phyloP scores from a whole-genome alignment of 2,113 vertebrate species.

The Ahaetulla prasina region DNA sequence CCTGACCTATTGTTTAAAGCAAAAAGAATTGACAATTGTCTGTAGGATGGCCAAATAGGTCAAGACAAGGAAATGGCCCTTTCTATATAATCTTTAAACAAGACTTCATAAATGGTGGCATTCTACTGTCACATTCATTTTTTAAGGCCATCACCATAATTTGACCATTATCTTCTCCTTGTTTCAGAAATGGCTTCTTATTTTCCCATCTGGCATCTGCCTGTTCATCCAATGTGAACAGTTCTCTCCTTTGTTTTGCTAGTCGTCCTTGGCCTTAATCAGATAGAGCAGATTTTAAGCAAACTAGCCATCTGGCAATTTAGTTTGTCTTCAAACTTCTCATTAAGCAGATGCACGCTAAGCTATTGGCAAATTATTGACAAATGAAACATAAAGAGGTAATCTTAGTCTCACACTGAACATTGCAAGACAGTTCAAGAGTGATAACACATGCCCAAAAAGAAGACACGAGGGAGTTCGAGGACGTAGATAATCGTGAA shows the following conservation, averaged over 20 bases:
- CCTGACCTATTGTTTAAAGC: background rate
- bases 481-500: background rate
- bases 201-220: background rate
- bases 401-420: background rate
- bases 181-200: constrained; percentile 24
- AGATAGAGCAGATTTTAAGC: constrained; percentile 36
- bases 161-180: constrained; percentile 2
- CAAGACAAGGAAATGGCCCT: background rate
- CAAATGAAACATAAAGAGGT: constrained; percentile 34
- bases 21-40: background rate
- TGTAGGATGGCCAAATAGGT: background rate
- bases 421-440: constrained; percentile 29
- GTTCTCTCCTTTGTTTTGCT: constrained; percentile 32
- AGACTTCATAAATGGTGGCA: background rate
- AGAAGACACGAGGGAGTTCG: constrained; percentile 40
- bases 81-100: background rate
- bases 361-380: constrained; percentile 49
- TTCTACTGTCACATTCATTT: background rate
- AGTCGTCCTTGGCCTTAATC: constrained; percentile 34
- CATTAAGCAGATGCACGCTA: constrained; percentile 48
- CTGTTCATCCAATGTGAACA: constrained; percentile 20
- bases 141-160: background rate
- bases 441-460: constrained; percentile 26
- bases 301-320: constrained; percentile 44
- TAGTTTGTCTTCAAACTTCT: constrained; percentile 45